These are phyloP conservation scores for Cosmia trapezina DNA, from an alignment of 2,888 invertebrate genomes.

Conservation along the genomic window DNA sequence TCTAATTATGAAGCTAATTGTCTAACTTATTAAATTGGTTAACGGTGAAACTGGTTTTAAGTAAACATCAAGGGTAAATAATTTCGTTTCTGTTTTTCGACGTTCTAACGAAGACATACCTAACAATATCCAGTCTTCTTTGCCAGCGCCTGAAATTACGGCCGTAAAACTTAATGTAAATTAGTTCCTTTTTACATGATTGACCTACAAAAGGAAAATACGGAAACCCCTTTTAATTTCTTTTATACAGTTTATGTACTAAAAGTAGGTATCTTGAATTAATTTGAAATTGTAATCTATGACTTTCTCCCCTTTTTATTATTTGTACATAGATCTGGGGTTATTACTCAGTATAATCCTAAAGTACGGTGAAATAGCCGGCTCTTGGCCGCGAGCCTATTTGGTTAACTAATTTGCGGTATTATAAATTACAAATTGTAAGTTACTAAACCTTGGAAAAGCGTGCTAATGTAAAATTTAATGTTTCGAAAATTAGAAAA, in stretches of 20 bases:
- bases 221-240: conserved; percentile 41
- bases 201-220: conserved; percentile 46
- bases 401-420: conserved; percentile 64
- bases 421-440: conserved; percentile 59
- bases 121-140: conserved; percentile 31
- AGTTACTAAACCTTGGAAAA: conserved; percentile 46
- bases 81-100: conserved; percentile 30
- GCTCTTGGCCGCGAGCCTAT: conserved; percentile 56
- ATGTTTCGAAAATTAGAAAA: conserved; percentile 48
- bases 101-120: conserved; percentile 40
- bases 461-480: conserved; percentile 44
- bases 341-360: conserved; percentile 48
- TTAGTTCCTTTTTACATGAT: conserved; percentile 47
- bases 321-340: conserved; percentile 41
- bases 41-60: conserved; percentile 25
- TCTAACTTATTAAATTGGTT: conserved; percentile 23
- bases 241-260: conserved; percentile 27
- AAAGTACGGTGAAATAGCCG: conserved; percentile 49
- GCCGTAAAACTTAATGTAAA: conserved; percentile 55
- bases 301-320: conserved; percentile 39
- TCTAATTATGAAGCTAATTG: conserved; percentile 38
- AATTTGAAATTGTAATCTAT: conserved; percentile 52
- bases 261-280: conserved; percentile 41
- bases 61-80: conserved; percentile 23
- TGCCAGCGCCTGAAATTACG: conserved; percentile 29